Evolutionary conservation across 2,888 invertebrate genomes (phyloP), one percentile per base, ranked within the genome.

Genomic region (Drosophila nigricruria): DNA sequence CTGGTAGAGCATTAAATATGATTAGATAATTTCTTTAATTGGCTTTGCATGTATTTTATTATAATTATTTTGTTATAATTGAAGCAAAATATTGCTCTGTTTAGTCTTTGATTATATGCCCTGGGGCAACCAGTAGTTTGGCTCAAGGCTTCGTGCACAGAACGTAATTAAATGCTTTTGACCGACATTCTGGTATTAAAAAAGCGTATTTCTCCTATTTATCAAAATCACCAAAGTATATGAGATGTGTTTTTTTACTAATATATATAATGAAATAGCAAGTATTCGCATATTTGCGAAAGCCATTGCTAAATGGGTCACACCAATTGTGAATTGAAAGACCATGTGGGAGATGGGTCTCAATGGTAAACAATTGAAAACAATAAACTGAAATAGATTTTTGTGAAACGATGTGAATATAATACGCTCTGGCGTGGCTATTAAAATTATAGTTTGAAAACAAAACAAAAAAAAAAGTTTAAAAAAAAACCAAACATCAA

Each of bases 401-500:
- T 61, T 72, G 74, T 65, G 56, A 65, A 68, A 8, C 59, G 62
- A 64, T 38, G 60, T 54, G 63, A 66, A 70, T 56, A 70, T 70
- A 66, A 79, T 71, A 25, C 56, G 50, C 38, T 54, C 20, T 64
- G 30, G 18, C 18, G 10, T 3, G 14, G n/a, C 23, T 36, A 18
- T 68, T 56, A 32, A 65, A 49, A 59, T 57, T 40, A 58, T 60
- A 47, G 20, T 1, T n/a, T n/a, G n/a, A n/a, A 14, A 25, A 16
- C 58, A 32, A 40, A 12, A 43, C 4, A 1, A 10, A 57, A 18
- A 50, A 3, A 16, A 20, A 52, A n/a, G n/a, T n/a, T 12, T 4
- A 5, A 1, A 16, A 25, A 25, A 27, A 47, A 5, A n/a, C n/a
- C n/a, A n/a, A 4, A 47, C n/a, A 18, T 30, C 27, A 47, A 47